A percentile compares a stretch with the other conserved stretches of the same genome.
phyloP scores from a whole-genome alignment of 2,797 vertebrate genomes.

The Peromyscus eremicus region DNA sequence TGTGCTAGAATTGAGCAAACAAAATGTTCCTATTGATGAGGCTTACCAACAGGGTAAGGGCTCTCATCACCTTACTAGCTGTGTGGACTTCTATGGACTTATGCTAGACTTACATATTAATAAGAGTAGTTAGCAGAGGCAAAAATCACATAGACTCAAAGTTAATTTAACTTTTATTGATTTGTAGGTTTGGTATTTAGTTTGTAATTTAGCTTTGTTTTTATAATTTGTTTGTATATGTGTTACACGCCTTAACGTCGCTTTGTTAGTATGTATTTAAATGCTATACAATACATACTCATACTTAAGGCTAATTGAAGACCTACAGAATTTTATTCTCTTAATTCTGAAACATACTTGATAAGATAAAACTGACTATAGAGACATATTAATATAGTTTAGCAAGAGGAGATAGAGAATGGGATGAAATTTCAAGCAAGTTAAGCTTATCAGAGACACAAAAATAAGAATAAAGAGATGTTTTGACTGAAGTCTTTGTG shows the following conservation, averaged over 20 bases:
- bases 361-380: not conserved
- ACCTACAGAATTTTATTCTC: not conserved
- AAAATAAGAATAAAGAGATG: not conserved
- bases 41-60: not conserved
- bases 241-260: not conserved
- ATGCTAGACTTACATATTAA: not conserved
- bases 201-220: constrained; percentile 5
- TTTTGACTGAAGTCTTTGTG: not conserved
- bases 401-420: not conserved
- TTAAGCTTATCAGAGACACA: not conserved
- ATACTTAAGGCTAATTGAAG: not conserved
- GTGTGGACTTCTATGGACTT: not conserved
- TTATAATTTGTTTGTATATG: not conserved
- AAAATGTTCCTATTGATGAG: not conserved
- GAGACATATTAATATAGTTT: not conserved
- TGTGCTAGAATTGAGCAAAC: not conserved
- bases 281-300: not conserved
- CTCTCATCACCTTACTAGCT: not conserved
- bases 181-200: constrained; percentile 16
- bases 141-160: not conserved
- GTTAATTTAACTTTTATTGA: not conserved
- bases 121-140: not conserved
- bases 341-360: constrained; percentile 47
- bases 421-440: not conserved
- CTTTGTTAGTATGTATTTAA: constrained; percentile 8